A percentile compares a stretch with the other conserved stretches of the same genome.
These are phyloP conservation scores for Eublepharis macularius DNA, from an alignment of 2,113 vertebrate genomes.

Conservation along the genomic window DNA sequence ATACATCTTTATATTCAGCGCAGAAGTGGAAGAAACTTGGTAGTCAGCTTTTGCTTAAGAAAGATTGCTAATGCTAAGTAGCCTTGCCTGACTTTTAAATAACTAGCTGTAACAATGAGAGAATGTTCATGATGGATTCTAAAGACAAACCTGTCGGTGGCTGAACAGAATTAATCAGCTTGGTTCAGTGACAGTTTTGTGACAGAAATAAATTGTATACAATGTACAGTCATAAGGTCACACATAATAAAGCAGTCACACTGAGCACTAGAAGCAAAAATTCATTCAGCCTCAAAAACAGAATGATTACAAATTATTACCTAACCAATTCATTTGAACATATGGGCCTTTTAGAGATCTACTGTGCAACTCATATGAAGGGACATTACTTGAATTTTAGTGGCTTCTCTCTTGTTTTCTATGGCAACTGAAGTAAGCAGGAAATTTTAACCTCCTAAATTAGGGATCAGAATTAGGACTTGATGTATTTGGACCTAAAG, in stretches of 20 bases:
- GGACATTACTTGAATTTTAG: neutral
- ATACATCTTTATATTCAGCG: neutral
- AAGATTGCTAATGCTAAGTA: neutral
- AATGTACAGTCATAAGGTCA: constrained; percentile 15
- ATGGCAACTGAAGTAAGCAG: neutral
- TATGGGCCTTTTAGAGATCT: neutral
- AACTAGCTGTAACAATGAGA: neutral
- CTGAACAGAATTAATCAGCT: constrained; percentile 23
- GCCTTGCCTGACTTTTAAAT: neutral
- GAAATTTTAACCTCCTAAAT: neutral
- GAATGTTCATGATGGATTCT: neutral
- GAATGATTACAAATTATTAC: neutral
- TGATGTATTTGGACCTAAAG: neutral
- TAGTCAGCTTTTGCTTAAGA: neutral
- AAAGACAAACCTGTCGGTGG: constrained; percentile 4
- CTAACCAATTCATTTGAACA: neutral
- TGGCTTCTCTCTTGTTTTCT: neutral
- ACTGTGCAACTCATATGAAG: neutral
- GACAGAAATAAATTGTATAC: constrained; percentile 17
- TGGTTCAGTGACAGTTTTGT: constrained; percentile 16
- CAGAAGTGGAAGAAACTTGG: neutral
- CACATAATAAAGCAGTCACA: constrained; percentile 9
- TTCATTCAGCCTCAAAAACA: neutral
- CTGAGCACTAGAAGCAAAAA: neutral
- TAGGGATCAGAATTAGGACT: neutral